Base-by-base conservation (phyloP, 2,113 vertebrate species). In the Macrotis lagotis region DNA sequence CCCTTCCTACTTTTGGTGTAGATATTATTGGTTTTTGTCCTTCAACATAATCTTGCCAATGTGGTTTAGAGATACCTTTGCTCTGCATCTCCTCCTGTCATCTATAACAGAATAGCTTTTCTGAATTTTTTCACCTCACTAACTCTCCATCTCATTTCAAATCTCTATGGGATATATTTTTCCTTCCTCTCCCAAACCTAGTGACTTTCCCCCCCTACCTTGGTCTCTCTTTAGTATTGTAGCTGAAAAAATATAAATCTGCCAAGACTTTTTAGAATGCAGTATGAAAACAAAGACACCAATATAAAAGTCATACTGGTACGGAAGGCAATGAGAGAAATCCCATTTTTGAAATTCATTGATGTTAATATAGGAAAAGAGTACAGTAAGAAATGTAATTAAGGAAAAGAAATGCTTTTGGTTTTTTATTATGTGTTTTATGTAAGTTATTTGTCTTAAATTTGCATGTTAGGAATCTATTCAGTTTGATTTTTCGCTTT, bases 31-130 rank as follows among this genome's bases (percentile, higher is more conserved):
- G 25, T 90, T 26, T 19, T 94, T 26, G 0, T 22, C 14, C 89
- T 90, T 90, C 16, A 0, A 3, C 19, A 26, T 7, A 0, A 12
- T 89, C 51, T 92, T 90, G 28, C 44, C 91, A 52, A 89, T 92
- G 90, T 3, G 37, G 11, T 53, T 48, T n/a, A 22, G 91, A 50
- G 19, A 50, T 88, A 12, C 74, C 49, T 89, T 49, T 24, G 11
- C 0, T 0, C 0, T 2, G 25, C 0, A 24, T 6, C 2, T 12
- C 31, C 91, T 0, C 25, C 89, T 0, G 22, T 6, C n/a, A 2
- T 26, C 28, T 10, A 28, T 12, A 19, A 48, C 0, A 3, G 31
- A 83, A 74, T 22, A 19, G 49, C n/a, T 48, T 0, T 25, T 9
- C 83, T 9, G 3, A 1, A 10, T 16, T 26, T 66, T 44, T 12